A percentile compares a stretch with the other conserved stretches of the same genome.
Evolutionary conservation across 2,797 vertebrate genomes (phyloP).

Genomic region (Halcyon leucocephala): DNA sequence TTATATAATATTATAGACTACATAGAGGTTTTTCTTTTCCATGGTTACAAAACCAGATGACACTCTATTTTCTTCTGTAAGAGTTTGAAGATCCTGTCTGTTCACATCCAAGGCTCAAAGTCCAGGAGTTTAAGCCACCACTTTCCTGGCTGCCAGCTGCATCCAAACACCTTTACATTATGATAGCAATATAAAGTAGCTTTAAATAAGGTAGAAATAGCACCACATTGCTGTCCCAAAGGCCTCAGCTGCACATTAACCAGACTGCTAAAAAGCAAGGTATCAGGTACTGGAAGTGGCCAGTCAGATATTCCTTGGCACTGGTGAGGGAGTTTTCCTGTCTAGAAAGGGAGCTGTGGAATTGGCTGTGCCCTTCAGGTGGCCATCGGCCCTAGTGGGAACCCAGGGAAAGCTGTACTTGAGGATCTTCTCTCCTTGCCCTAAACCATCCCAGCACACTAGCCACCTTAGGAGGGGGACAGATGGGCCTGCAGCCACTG

Average conservation of each 20-base stretch:
- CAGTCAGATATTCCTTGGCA: neutral
- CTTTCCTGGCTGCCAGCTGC: rapidly evolving
- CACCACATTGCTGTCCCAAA: rapidly evolving
- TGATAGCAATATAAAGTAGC: neutral
- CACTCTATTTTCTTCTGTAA: rapidly evolving
- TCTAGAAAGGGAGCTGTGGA: neutral
- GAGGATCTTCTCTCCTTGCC: neutral
- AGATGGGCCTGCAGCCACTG: neutral
- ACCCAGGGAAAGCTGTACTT: neutral
- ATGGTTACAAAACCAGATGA: neutral
- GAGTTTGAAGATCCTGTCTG: neutral
- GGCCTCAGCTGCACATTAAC: rapidly evolving
- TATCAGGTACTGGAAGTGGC: neutral
- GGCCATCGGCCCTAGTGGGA: rapidly evolving
- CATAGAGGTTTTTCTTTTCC: neutral
- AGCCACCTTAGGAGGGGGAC: neutral
- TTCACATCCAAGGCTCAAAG: neutral
- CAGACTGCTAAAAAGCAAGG: neutral
- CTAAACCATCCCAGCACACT: rapidly evolving
- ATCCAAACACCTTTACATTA: neutral
- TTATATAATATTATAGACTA: neutral
- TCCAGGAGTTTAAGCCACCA: neutral
- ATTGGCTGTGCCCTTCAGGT: neutral
- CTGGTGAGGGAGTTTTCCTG: rapidly evolving
- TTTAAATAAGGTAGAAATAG: neutral